Evolutionary conservation across 2,113 vertebrate species (phyloP).

Genomic region (Alligator mississippiensis): DNA sequence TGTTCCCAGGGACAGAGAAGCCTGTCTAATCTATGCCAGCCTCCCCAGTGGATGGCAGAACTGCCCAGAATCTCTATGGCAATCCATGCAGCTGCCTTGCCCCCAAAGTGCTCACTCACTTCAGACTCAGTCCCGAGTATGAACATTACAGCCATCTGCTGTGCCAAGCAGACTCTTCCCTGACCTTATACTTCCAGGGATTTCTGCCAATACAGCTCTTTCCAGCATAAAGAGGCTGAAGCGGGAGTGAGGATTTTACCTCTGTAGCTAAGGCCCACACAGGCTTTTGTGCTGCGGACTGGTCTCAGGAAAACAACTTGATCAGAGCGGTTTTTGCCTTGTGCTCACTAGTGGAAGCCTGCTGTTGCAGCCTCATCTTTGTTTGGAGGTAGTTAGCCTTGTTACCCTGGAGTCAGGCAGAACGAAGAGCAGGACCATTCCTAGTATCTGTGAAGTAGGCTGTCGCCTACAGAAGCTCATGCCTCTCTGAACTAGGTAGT

Average conservation of each 20-base stretch:
- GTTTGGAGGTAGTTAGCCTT: no score
- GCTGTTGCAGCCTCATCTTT: no score
- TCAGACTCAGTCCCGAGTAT: no score
- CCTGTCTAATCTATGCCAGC: no score
- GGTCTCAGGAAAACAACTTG: neutral
- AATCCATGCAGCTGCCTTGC: neutral
- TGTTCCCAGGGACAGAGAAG: neutral
- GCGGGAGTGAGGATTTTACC: neutral
- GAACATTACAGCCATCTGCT: no score
- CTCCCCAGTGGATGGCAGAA: no score
- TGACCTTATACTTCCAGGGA: no score
- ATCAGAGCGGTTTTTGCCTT: neutral
- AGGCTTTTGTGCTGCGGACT: neutral
- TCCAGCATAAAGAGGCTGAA: neutral
- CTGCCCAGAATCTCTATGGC: neutral
- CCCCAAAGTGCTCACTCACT: no score
- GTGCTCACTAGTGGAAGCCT: neutral
- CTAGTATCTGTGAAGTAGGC: neutral
- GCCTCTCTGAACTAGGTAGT: no score
- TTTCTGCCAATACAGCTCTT: neutral
- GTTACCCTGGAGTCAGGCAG: no score
- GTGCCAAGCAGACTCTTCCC: neutral
- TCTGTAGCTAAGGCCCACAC: neutral
- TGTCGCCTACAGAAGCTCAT: no score
- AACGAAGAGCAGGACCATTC: no score